phyloP scores from a whole-genome alignment of 1,140 invertebrate species.

The Drosophila hydei region DNA sequence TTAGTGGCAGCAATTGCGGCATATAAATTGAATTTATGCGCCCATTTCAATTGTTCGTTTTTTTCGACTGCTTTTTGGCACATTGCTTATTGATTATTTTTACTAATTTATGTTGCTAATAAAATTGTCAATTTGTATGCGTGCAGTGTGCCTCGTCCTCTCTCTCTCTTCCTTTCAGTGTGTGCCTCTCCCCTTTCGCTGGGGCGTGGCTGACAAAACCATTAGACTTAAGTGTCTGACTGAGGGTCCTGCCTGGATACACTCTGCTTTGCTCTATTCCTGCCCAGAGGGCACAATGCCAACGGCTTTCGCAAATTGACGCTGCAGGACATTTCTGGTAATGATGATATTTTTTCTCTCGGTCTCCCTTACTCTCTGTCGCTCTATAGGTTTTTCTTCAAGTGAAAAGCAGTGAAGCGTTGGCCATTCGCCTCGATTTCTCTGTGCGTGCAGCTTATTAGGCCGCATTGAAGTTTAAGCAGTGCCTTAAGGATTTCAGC shows the following conservation, averaged over 20 bases:
- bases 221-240: constrained; percentile 74
- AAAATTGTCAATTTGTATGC: constrained; percentile 80
- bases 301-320: constrained; percentile 72
- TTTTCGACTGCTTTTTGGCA: constrained; percentile 65
- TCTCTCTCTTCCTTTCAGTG: neutral
- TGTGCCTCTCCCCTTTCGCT: neutral
- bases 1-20: constrained; percentile 51
- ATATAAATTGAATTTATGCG: constrained; percentile 74
- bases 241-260: constrained; percentile 12
- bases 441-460: constrained; percentile 53
- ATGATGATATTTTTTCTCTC: constrained; percentile 55
- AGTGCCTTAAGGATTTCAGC: constrained; percentile 44
- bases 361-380: neutral
- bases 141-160: constrained; percentile 34
- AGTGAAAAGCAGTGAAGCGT: constrained; percentile 18
- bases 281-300: constrained; percentile 64
- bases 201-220: constrained; percentile 59
- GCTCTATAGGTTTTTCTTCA: constrained; percentile 5
- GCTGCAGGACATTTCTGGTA: constrained; percentile 75
- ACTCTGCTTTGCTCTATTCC: constrained; percentile 17
- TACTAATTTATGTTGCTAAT: constrained; percentile 79
- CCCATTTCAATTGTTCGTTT: constrained; percentile 13
- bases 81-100: constrained; percentile 80
- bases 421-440: constrained; percentile 23
- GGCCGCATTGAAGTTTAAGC: constrained; percentile 64